Evolutionary conservation across 2,888 invertebrate genomes (phyloP).

Genomic region (Julus scanicus): DNA sequence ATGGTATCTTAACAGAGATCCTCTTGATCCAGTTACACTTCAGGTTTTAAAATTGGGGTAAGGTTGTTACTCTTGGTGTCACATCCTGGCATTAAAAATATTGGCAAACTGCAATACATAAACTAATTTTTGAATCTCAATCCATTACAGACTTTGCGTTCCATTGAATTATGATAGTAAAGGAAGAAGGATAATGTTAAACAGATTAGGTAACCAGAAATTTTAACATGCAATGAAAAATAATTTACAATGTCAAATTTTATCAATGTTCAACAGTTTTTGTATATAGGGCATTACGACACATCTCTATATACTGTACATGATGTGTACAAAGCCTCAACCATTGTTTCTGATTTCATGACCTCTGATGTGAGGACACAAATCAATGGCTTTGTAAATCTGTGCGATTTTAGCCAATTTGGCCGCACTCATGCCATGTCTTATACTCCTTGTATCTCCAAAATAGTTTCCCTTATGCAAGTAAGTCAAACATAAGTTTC

Average conservation of each 20-base stretch:
- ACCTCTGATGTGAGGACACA: constrained; percentile 70
- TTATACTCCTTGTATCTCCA: too few relatives aligned
- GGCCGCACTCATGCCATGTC: too few relatives aligned
- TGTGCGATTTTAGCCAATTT: constrained; percentile 74
- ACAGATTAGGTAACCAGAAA: constrained; percentile 1
- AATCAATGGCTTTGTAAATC: constrained; percentile 71
- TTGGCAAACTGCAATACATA: background rate
- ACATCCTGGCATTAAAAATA: background rate
- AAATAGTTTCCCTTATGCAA: too few relatives aligned
- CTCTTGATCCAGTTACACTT: constrained; percentile 73
- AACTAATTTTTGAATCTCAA: background rate
- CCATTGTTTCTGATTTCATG: constrained; percentile 61
- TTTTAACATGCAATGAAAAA: too few relatives aligned
- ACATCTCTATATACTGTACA: background rate
- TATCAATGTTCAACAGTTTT: background rate
- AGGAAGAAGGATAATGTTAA: constrained; percentile 49
- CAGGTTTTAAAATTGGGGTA: constrained; percentile 54
- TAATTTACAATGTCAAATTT: too few relatives aligned
- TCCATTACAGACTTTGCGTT: background rate
- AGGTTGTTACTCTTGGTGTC: background rate
- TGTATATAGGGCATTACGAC: constrained; percentile 45
- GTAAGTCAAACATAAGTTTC: too few relatives aligned
- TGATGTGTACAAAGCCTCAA: constrained; percentile 51
- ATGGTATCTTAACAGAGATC: constrained; percentile 81
- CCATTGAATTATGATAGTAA: constrained; percentile 52